Evolutionary conservation across 2,113 vertebrate genomes (phyloP).

Genomic region (Hucho hucho): DNA sequence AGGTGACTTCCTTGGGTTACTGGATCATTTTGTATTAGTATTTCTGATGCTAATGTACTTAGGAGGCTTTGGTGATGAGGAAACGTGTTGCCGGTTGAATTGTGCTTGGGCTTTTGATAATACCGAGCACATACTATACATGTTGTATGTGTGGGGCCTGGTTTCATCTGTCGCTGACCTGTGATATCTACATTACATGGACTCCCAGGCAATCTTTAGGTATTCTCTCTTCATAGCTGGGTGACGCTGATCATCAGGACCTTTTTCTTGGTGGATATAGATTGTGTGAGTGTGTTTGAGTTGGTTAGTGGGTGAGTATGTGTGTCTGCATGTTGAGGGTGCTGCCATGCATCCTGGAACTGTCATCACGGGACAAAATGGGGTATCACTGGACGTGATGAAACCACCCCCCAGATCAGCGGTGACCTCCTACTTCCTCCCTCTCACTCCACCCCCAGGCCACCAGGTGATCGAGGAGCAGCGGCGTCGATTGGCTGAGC

Average conservation of each 20-base stretch:
- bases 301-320: not conserved
- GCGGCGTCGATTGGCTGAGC: constrained; percentile 86
- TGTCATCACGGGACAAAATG: not conserved
- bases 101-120: constrained; percentile 28
- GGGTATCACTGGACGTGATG: not conserved
- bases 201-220: not conserved
- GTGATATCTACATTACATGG: not conserved
- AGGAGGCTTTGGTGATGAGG: constrained; percentile 15
- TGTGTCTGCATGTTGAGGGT: not conserved
- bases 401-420: not conserved
- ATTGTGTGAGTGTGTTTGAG: not conserved
- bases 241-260: not conserved
- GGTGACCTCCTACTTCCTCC: no score
- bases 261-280: constrained; percentile 15
- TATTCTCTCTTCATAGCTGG: not conserved
- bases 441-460: constrained; percentile 68
- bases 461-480: constrained; percentile 97
- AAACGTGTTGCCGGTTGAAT: not conserved
- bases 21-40: not conserved
- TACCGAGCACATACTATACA: constrained; percentile 34
- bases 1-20: not conserved
- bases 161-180: not conserved
- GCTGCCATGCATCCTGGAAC: not conserved
- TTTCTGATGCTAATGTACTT: not conserved
- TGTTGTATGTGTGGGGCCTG: constrained; percentile 40